Evolutionary conservation across 2,888 invertebrate genomes (phyloP).

Genomic region (Nebria salina): DNA sequence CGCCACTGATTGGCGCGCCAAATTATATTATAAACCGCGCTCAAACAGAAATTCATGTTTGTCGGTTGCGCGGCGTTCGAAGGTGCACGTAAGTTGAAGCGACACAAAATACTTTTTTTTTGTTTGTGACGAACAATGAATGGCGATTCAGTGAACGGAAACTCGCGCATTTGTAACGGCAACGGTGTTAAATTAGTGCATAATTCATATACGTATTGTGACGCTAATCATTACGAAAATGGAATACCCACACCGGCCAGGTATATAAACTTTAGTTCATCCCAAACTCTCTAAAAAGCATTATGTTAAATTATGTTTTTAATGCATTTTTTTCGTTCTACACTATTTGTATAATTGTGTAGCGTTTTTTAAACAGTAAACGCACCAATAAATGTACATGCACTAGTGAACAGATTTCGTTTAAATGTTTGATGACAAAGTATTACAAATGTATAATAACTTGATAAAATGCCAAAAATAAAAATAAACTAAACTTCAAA

Average conservation of each 20-base stretch:
- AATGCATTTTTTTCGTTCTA: too few species aligned
- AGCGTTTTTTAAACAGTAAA: too few species aligned
- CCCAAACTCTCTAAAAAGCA: too few species aligned
- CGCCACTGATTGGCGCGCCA: neutral
- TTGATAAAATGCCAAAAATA: too few species aligned
- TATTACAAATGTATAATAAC: too few species aligned
- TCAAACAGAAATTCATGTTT: neutral
- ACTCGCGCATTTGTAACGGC: neutral
- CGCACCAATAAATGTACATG: too few species aligned
- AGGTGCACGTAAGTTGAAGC: neutral
- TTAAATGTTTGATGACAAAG: too few species aligned
- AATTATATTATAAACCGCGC: neutral
- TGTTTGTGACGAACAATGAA: neutral
- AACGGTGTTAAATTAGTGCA: neutral
- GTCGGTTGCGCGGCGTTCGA: neutral
- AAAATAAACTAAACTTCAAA: too few species aligned
- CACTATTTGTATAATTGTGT: too few species aligned
- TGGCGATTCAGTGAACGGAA: neutral
- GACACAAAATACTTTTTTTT: neutral
- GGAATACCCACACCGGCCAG: neutral
- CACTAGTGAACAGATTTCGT: too few species aligned
- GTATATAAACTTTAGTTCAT: neutral
- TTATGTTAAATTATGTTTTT: too few species aligned
- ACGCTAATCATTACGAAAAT: neutral
- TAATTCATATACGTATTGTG: neutral